Conservation (phyloP, 2,797 vertebrate species). For the Scolopax rusticola region DNA sequence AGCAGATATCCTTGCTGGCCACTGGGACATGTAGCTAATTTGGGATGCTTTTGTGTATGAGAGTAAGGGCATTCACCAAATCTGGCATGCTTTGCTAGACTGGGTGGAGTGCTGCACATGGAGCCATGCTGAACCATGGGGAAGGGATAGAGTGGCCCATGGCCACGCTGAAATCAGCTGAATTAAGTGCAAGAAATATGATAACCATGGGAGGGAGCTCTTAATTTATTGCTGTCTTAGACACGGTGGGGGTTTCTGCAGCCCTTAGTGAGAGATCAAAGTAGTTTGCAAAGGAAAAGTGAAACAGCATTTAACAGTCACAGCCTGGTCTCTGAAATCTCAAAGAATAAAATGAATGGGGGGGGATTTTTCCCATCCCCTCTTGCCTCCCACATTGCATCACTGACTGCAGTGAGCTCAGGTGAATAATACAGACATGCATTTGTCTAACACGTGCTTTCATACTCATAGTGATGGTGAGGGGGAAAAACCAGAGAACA, state of each 20-base stretch:
- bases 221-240: conserved; percentile 7
- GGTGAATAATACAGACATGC: not conserved
- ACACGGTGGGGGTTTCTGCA: not conserved
- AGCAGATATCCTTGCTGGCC: not conserved
- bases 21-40: not conserved
- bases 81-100: not conserved
- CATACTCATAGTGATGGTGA: not conserved
- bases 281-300: conserved; percentile 7
- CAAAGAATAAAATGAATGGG: not conserved
- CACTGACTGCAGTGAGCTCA: not conserved
- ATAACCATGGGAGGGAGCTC: conserved; percentile 51
- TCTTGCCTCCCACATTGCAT: not conserved
- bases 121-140: not conserved
- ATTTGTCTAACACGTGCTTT: not conserved
- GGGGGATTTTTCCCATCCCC: not conserved
- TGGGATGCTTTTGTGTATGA: not conserved
- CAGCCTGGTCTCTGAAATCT: not conserved
- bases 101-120: not conserved
- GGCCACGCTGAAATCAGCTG: not conserved
- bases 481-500: not conserved
- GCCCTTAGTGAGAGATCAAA: not conserved
- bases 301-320: not conserved
- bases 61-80: not conserved
- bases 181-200: not conserved
- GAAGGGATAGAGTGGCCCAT: not conserved